Evolutionary conservation across 2,797 vertebrate species (phyloP).

Genomic region (Geotrypetes seraphini): DNA sequence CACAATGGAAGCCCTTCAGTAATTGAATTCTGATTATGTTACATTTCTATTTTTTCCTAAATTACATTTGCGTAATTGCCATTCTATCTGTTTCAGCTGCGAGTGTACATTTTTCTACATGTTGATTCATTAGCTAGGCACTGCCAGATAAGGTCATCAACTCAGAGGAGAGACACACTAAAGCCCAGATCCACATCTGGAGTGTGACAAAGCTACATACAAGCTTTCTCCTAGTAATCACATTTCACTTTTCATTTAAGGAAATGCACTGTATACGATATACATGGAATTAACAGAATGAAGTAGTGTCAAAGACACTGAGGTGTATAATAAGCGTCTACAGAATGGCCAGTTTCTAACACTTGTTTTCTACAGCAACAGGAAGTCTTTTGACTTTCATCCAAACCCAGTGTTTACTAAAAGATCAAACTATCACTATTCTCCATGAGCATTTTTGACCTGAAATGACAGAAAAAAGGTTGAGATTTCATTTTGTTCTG

Average conservation of each 20-base stretch:
- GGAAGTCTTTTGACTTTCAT: too few species aligned
- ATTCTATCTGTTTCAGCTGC: not conserved
- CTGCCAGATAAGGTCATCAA: slow-evolving; percentile 19
- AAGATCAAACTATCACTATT: too few species aligned
- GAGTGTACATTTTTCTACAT: not conserved
- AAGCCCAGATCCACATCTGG: slow-evolving; percentile 65
- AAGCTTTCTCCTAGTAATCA: slow-evolving; percentile 36
- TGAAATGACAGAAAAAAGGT: too few species aligned
- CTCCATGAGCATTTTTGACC: too few species aligned
- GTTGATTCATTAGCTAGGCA: slow-evolving; percentile 30
- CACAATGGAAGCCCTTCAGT: slow-evolving; percentile 32
- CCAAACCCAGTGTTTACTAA: too few species aligned
- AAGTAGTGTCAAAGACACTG: slow-evolving; percentile 26
- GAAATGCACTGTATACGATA: slow-evolving; percentile 24
- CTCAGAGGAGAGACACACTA: slow-evolving; percentile 30
- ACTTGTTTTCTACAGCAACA: too few species aligned
- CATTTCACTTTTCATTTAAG: slow-evolving; percentile 54
- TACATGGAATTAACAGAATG: slow-evolving; percentile 34
- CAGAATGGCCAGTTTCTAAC: too few species aligned
- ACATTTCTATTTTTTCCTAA: slow-evolving; percentile 24
- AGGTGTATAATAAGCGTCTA: slow-evolving; percentile 17
- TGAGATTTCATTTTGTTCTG: too few species aligned
- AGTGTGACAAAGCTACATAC: slow-evolving; percentile 38
- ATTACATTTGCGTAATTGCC: slow-evolving; percentile 1
- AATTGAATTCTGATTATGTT: slow-evolving; percentile 19